Conservation (phyloP, 1,140 invertebrate genomes). For the Galendromus occidentalis region DNA sequence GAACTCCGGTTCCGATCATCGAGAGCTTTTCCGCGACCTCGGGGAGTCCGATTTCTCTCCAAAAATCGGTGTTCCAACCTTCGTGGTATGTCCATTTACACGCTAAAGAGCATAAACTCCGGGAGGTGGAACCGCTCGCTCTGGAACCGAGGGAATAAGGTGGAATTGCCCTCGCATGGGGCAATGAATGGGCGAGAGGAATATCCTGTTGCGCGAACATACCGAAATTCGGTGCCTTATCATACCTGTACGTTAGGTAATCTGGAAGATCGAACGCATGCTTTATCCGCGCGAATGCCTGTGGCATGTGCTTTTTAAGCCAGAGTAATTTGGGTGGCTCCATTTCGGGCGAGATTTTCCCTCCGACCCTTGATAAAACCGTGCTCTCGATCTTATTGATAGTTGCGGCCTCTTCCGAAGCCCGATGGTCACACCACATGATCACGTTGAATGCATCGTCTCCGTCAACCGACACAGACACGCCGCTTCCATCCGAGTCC, state of each 20-base stretch:
- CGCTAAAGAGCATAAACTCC: constrained; percentile 71
- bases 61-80: constrained; percentile 54
- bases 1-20: constrained; percentile 10
- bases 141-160: background rate
- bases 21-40: constrained; percentile 41
- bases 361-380: constrained; percentile 66
- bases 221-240: background rate
- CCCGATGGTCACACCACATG: constrained; percentile 92
- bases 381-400: constrained; percentile 56
- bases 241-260: constrained; percentile 48
- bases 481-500: constrained; percentile 43
- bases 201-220: background rate
- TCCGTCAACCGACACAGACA: constrained; percentile 52
- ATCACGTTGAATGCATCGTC: constrained; percentile 48
- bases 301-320: constrained; percentile 54
- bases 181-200: too few species aligned
- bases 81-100: constrained; percentile 80
- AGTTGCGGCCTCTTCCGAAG: constrained; percentile 49
- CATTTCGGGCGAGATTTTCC: constrained; percentile 83
- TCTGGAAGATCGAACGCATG: constrained; percentile 81
- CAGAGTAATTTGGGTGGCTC: constrained; percentile 84
- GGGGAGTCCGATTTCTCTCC: constrained; percentile 47
- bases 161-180: too few species aligned
- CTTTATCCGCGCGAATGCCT: constrained; percentile 42
- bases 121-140: constrained; percentile 23